phyloP scores from a whole-genome alignment of 2,797 vertebrate species.

The Anas bahamensis region DNA sequence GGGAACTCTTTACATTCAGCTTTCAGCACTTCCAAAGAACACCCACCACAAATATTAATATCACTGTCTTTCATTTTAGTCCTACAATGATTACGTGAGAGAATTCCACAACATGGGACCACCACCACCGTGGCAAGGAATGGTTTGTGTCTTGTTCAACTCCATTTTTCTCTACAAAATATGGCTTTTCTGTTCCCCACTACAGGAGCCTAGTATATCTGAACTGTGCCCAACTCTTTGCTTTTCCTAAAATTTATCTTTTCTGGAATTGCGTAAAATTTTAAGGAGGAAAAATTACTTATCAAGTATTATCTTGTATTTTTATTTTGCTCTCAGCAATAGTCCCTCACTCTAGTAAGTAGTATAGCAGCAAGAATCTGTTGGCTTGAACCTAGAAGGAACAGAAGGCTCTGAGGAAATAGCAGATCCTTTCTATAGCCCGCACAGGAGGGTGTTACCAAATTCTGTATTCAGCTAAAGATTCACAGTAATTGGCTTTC shows the following conservation, averaged over 20 bases:
- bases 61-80: conserved; percentile 84
- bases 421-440: not conserved
- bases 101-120: conserved; percentile 97
- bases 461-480: not conserved
- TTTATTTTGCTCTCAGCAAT: not conserved
- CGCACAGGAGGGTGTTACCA: not conserved
- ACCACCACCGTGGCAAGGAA: conserved; percentile 95
- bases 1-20: not conserved
- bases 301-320: not conserved
- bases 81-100: conserved; percentile 98
- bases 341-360: not conserved
- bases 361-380: not conserved
- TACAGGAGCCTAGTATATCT: not conserved
- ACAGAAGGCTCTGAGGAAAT: not conserved
- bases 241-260: not conserved
- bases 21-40: not conserved
- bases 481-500: not conserved
- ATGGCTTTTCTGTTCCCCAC: not conserved
- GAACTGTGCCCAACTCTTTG: not conserved
- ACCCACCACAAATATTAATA: conserved; percentile 38
- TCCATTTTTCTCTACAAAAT: not conserved
- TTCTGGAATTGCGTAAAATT: not conserved
- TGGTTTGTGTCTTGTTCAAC: conserved; percentile 86
- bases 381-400: not conserved
- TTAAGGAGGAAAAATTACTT: not conserved